Conservation (phyloP, 1,140 invertebrate genomes). For the Babylonia areolata region DNA sequence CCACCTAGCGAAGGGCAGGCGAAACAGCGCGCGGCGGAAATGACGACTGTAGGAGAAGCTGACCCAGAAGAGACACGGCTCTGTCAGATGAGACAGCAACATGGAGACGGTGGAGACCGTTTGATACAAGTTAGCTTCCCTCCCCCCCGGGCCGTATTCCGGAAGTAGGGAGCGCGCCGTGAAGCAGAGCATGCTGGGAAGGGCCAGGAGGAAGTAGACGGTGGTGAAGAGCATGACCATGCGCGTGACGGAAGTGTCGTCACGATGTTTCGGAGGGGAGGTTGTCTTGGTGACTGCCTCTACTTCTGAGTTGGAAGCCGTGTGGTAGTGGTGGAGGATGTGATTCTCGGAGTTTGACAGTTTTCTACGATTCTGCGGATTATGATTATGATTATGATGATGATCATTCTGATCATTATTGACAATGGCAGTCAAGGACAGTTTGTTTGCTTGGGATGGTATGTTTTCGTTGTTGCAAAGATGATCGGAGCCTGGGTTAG, state of each 20-base stretch:
- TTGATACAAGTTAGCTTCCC: neutral
- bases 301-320: no score
- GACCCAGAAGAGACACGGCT: conserved; percentile 6
- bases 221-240: neutral
- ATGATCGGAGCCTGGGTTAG: no score
- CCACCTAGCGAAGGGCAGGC: conserved; percentile 14
- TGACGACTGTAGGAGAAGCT: conserved; percentile 2
- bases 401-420: no score
- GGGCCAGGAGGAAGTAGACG: neutral
- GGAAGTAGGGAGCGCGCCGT: neutral
- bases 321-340: no score
- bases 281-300: no score
- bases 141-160: conserved; percentile 1
- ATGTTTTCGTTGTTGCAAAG: no score
- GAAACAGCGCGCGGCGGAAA: neutral
- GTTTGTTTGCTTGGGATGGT: no score
- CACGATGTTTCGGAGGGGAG: neutral
- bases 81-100: neutral
- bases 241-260: neutral
- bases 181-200: neutral
- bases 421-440: no score
- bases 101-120: neutral
- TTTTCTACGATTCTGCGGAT: no score
- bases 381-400: no score
- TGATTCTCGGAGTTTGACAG: no score